A percentile compares a stretch with the other conserved stretches of the same genome.
Evolutionary conservation across 2,113 vertebrate genomes (phyloP).

Genomic region (Pygoscelis adeliae): DNA sequence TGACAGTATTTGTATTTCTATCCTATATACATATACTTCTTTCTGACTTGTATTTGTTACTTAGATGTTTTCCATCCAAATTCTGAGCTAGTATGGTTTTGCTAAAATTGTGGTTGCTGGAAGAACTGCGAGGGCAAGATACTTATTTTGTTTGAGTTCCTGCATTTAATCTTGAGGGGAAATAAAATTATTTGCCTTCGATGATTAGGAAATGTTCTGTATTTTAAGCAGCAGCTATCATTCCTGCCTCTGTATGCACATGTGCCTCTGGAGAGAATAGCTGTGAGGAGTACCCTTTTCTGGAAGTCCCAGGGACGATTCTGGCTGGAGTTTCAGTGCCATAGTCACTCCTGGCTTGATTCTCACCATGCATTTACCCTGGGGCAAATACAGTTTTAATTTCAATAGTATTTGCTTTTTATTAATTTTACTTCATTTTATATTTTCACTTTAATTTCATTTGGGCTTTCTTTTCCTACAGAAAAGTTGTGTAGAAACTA

Average conservation of each 20-base stretch:
- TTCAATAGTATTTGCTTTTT: background rate
- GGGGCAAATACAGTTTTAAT: background rate
- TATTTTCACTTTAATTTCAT: slow-evolving; percentile 28
- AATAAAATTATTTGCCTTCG: slow-evolving; percentile 9
- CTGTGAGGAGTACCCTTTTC: background rate
- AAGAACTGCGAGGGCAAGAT: background rate
- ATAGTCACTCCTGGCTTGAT: background rate
- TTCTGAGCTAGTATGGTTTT: background rate
- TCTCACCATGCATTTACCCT: background rate
- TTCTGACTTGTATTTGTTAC: background rate
- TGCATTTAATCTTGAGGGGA: background rate
- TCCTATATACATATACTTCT: background rate
- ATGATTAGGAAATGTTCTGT: background rate
- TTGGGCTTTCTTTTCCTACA: background rate
- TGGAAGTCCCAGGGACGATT: background rate
- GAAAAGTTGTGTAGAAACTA: slow-evolving; percentile 14
- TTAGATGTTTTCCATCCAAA: background rate
- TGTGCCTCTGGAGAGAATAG: background rate
- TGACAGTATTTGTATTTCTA: background rate
- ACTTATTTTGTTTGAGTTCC: background rate
- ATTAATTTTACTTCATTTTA: slow-evolving; percentile 4
- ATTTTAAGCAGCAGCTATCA: background rate
- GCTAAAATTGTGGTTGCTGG: background rate
- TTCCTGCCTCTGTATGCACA: background rate
- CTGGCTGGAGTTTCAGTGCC: background rate